Percentiles rank a stretch among this genome's conserved stretches.
Evolutionary conservation across 1,140 invertebrate genomes (phyloP).

Genomic region (Pissodes strobi): DNA sequence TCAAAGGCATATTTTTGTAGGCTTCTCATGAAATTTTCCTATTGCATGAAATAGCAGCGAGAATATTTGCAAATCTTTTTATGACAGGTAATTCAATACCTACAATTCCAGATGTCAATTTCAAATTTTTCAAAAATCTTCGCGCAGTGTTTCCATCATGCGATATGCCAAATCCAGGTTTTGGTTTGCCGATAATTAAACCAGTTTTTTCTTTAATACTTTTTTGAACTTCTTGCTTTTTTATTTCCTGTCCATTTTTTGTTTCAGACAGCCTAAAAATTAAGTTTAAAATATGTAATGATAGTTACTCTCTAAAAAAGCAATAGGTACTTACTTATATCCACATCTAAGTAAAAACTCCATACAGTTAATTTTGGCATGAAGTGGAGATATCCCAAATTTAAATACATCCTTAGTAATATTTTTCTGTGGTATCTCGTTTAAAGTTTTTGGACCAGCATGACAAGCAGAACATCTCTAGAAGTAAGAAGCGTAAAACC

Average conservation of each 20-base stretch:
- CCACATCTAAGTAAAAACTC: conserved; percentile 1
- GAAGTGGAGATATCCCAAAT: no score
- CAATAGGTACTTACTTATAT: no score
- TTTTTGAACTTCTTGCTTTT: conserved; percentile 6
- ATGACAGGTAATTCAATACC: background rate
- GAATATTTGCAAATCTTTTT: background rate
- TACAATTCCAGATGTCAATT: conserved; percentile 5
- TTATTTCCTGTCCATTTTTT: no score
- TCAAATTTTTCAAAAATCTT: no score
- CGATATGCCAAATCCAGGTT: background rate
- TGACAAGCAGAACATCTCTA: conserved; percentile 2
- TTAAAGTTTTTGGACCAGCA: conserved; percentile 9
- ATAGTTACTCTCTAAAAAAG: conserved; percentile 5
- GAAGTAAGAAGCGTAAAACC: no score
- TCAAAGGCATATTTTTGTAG: conserved; percentile 8
- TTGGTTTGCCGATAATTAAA: no score
- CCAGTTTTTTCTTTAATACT: no score
- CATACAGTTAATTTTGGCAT: no score
- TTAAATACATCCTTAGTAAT: no score
- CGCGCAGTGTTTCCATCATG: no score
- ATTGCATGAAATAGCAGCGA: background rate
- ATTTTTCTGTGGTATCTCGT: conserved; percentile 4
- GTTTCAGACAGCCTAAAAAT: conserved; percentile 6
- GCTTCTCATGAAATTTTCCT: conserved; percentile 3
- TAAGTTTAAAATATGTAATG: conserved; percentile 1